Evolutionary conservation across 2,888 invertebrate genomes (phyloP), one percentile per base, ranked within the genome.

Genomic region (Limnephilus marmoratus): DNA sequence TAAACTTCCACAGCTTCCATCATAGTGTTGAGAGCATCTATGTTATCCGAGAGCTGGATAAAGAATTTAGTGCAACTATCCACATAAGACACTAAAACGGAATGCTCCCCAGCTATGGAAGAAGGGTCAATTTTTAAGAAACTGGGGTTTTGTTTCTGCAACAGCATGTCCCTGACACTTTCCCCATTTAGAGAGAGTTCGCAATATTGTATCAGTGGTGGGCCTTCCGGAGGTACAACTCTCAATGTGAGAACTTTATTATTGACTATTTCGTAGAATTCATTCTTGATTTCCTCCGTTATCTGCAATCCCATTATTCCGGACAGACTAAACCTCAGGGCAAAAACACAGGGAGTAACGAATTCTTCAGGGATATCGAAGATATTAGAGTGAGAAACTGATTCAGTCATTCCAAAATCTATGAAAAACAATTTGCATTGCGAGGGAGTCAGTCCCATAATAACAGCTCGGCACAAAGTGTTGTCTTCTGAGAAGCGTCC

Each of bases 321-420:
- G 41, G 97, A 97, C 82, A 98, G 94, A 80, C 97, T 97, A 94
- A 98, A 98, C 94, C 98, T 96, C 95, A 98, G 97, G 0, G 98
- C 98, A 96, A 98, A 97, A 9, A 98, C 97, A 95, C 97, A 97
- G 0, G 97, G 97, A 92, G 97, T 96, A 2, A 98, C 96, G 95
- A 97, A 97, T 94, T 97, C 97, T 92, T 97, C 96, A 0, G 98
- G 98, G 94, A 98, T 97, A 94, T 98, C 97, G 95, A 97, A 98
- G 89, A 98, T 97, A 94, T 97, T 97, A 94, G 97, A 96, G 93
- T 97, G 97, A 0, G 97, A 96, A 18, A 98, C 97, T 94, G 97
- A 95, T 95, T 98, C 98, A 11, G 97, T 97, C 94, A 98, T 97
- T 49, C 98, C 98, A 95, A 97, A 98, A 95, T 98, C 98, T 53